Evolutionary conservation across 2,113 vertebrate genomes (phyloP), one percentile per base, ranked within the genome.

Genomic region (Nannobrachium achirus): DNA sequence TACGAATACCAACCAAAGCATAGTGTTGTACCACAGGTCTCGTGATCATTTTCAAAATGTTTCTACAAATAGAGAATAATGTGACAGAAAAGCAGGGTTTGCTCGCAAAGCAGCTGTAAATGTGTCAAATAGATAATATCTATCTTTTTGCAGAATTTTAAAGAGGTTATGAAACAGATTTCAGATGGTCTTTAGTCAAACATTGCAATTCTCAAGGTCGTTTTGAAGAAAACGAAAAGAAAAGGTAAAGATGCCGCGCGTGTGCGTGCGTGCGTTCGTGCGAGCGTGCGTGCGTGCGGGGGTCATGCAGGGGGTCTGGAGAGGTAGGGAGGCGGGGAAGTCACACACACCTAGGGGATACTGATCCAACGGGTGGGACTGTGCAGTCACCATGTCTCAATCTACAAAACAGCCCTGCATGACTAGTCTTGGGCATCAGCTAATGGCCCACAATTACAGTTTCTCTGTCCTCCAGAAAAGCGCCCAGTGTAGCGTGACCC

Each of bases 381-480:
- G 85, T 85, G 81, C 86, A 85, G 69, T 79, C 83, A 89, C 84
- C 69, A 80, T 79, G 73, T 82, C 85, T 77, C 82, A 85, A 86
- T 91, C 84, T 85, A 66, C 82, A 79, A 86, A 78, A 75, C 9
- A 15, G 72, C 51, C 66, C 69, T 78, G 88, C 90, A 84, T 86
- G 89, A 89, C 76, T 78, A 69, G 82, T 76, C 82, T 63, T 66
- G 68, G 86, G 69, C 79, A 79, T 65, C 70, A 76, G 65, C 86
- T 90, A 91, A 89, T 88, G 88, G 78, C 76, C 83, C 82, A 79
- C 86, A 88, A 87, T 86, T 89, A 87, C 76, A 79, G 76, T 87
- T 79, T 75, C 75, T 85, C 81, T 87, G 88, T 90, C 86, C 87
- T 91, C 74, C 78, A 91, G 76, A 88, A 33, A 84, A 88, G 91